Percentiles rank a stretch among this genome's conserved stretches.
These are phyloP conservation scores for Halictus rubicundus DNA, from an alignment of 1,140 invertebrate genomes.

Conservation along the genomic window DNA sequence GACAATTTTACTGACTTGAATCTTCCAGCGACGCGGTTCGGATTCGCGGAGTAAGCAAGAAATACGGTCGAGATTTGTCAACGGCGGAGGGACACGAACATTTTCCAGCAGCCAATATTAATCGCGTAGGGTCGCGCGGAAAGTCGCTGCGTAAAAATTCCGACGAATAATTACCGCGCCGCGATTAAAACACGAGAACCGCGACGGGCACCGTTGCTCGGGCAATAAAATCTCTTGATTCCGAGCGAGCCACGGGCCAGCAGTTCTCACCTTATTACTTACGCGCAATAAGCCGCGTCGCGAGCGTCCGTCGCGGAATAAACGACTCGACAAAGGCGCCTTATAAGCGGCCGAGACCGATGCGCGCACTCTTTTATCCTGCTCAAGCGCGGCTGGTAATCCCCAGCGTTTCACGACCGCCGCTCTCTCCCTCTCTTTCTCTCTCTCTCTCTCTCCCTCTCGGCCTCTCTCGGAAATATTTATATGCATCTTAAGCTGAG, in stretches of 20 bases:
- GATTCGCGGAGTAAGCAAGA: too few relatives aligned
- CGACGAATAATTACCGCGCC: background rate
- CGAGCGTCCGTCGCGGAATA: conserved; percentile 16
- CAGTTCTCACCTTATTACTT: conserved; percentile 49
- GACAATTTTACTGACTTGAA: too few relatives aligned
- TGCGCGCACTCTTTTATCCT: conserved; percentile 49
- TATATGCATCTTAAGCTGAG: conserved; percentile 64
- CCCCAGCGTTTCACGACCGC: conserved; percentile 56
- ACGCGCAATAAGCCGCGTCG: conserved; percentile 6
- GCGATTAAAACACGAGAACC: background rate
- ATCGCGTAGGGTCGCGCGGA: background rate
- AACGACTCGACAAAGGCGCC: conserved; percentile 32
- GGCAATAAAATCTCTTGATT: conserved; percentile 14
- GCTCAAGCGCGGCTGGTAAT: conserved; percentile 45
- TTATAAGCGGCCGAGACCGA: conserved; percentile 48
- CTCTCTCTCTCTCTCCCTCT: conserved; percentile 38
- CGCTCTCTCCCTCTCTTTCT: background rate
- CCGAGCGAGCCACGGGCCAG: conserved; percentile 20
- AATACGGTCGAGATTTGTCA: too few relatives aligned
- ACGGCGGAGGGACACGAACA: too few relatives aligned
- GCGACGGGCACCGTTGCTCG: too few relatives aligned
- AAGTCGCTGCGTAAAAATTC: background rate
- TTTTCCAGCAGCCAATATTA: background rate
- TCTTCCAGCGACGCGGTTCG: too few relatives aligned
- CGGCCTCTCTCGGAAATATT: conserved; percentile 60